Evolutionary conservation across 2,113 vertebrate species (phyloP).

Genomic region (Oryzias melastigma): DNA sequence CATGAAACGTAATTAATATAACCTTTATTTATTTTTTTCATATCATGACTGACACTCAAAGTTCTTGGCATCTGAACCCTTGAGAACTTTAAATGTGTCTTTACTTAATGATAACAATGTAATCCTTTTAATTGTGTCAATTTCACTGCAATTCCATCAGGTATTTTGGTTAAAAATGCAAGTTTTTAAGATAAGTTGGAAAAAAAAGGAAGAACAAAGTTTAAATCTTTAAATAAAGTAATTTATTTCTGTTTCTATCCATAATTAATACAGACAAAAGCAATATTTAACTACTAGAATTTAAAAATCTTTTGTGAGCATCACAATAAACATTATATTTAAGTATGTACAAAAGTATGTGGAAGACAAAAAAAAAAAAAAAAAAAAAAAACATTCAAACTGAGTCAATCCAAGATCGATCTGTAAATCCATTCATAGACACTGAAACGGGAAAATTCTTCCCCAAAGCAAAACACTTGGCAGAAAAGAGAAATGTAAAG

Average conservation of each 20-base stretch:
- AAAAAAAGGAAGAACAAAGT: constrained; percentile 1
- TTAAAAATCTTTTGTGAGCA: constrained; percentile 79
- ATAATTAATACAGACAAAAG: constrained; percentile 91
- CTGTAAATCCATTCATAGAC: constrained; percentile 72
- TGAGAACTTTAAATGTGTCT: no score
- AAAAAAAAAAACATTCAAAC: constrained; percentile 76
- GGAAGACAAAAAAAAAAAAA: constrained; percentile 80
- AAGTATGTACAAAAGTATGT: constrained; percentile 78
- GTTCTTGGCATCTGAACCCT: no score
- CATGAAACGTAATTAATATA: no score
- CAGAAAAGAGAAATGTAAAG: constrained; percentile 86
- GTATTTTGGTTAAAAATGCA: no score
- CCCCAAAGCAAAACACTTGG: constrained; percentile 82
- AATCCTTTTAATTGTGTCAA: no score
- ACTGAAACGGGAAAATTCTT: constrained; percentile 71
- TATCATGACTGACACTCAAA: no score
- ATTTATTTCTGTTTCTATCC: constrained; percentile 91
- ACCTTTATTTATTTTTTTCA: no score
- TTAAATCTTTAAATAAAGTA: constrained; percentile 88
- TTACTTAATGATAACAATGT: no score
- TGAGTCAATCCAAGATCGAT: constrained; percentile 80
- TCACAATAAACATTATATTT: constrained; percentile 82
- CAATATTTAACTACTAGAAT: constrained; percentile 83
- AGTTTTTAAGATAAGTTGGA: not conserved
- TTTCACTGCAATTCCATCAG: no score